Base-by-base conservation (phyloP, 2,113 vertebrate species). In the Neogale vison region DNA sequence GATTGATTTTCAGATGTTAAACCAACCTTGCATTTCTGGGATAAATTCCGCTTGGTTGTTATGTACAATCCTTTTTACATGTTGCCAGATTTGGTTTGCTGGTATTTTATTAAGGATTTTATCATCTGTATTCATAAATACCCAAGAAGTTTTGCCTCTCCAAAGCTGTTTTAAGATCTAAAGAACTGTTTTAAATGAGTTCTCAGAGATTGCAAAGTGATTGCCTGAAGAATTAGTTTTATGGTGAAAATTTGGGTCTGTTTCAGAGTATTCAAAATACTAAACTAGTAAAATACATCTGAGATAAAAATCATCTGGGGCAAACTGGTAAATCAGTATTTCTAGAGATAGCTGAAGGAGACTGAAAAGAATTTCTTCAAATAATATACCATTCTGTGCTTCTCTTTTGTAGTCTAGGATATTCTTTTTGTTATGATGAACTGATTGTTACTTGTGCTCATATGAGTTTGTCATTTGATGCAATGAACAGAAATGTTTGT, bases 101-200 rank as follows among this genome's bases (percentile, higher is more conserved):
- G 59, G 59, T 76, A 52, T 87, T 94, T 67, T 83, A 67, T 82
- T 67, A 77, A 95, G 21, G 42, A 77, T 77, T 88, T 95, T 79
- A 90, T 45, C 71, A 79, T 59, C 61, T 77, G 2, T 84, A 59
- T 59, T 83, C 24, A n/a, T 87, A 92, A 69, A 36, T 77, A 50
- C 74, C 47, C 47, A 92, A 88, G 59, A 77, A 50, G 12, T 79
- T 84, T 79, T 95, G 23, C 84, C 7, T 85, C 36, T 89, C 29
- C 24, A 7, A 96, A 87, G 50, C 83, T 42, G 31, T 90, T 85
- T 76, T 71, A 69, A 88, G 61, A 59, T 42, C 11, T 74, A 79
- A 84, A 63, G 42, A 82, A 45, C 42, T 29, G 77, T 52, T 79
- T 79, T 52, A 79, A 79, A 59, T 71, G 26, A 92, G 10, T 29